Conservation (phyloP, 2,113 vertebrate genomes). For the Grantiella picta region DNA sequence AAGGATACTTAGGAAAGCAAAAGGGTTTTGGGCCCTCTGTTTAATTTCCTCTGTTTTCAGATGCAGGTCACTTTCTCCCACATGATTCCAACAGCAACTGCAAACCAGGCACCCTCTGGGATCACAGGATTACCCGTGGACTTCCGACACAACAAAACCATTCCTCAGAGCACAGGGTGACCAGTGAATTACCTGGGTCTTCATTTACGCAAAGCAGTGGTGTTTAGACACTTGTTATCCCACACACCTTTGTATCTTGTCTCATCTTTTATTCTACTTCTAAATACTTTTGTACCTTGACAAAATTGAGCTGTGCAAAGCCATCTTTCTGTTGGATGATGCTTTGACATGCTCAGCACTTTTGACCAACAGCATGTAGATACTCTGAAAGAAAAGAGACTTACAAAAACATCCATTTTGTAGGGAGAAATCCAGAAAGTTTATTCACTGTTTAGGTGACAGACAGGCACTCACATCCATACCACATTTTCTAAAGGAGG, state of each 20-base stretch:
- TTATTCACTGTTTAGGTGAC: not conserved
- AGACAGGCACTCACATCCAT: fast-evolving
- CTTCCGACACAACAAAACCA: not conserved
- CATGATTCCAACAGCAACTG: not conserved
- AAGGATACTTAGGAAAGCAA: not conserved
- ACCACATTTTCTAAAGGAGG: not conserved
- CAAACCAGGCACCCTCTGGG: not conserved
- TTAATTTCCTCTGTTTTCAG: not conserved
- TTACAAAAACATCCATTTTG: not conserved
- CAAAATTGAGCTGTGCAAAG: not conserved
- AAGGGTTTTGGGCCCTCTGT: not conserved
- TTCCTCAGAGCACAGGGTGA: not conserved
- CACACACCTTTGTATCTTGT: not conserved
- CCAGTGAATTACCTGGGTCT: not conserved
- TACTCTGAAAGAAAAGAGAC: not conserved
- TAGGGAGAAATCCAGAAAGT: not conserved
- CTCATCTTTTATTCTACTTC: not conserved
- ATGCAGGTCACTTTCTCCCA: not conserved
- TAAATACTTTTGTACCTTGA: not conserved
- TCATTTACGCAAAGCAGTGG: not conserved
- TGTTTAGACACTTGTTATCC: not conserved
- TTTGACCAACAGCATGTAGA: not conserved
- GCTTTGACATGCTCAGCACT: not conserved
- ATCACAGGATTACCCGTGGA: not conserved
- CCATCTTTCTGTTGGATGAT: fast-evolving